Conservation (phyloP, 2,113 vertebrate genomes). For the Amblyornis subalaris region DNA sequence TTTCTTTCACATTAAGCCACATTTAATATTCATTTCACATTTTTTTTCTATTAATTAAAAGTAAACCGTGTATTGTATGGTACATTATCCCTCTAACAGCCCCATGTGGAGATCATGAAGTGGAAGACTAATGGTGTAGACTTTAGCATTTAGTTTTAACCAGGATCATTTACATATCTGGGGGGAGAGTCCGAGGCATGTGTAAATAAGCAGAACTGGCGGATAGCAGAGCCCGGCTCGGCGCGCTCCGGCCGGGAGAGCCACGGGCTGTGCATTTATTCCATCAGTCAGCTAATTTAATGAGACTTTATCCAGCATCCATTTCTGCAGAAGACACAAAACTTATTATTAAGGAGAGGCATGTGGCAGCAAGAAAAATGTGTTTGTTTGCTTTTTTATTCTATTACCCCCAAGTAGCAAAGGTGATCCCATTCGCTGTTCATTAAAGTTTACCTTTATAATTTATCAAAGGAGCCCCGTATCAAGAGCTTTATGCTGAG, state of each 20-base stretch:
- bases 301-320: constrained; percentile 90
- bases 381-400: constrained; percentile 89
- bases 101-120: constrained; percentile 99
- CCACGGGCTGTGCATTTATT: constrained; percentile 76
- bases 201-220: constrained; percentile 94
- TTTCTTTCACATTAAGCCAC: constrained; percentile 91
- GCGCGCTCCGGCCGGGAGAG: constrained; percentile 76
- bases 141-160: constrained; percentile 97
- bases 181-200: constrained; percentile 87
- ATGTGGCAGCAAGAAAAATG: constrained; percentile 98
- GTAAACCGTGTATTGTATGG: constrained; percentile 98
- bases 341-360: constrained; percentile 97
- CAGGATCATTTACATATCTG: constrained; percentile 95
- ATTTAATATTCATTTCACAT: constrained; percentile 97
- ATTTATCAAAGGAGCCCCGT: constrained; percentile 88
- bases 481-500: constrained; percentile 92
- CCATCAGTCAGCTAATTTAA: constrained; percentile 94
- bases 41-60: constrained; percentile 99
- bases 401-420: constrained; percentile 92
- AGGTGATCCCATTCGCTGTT: constrained; percentile 91
- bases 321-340: constrained; percentile 91
- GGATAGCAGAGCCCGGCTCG: constrained; percentile 75
- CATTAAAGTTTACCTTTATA: constrained; percentile 93
- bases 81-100: constrained; percentile 99
- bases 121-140: constrained; percentile 99